Base-by-base conservation (phyloP, 2,113 vertebrate genomes). In the Notiomystis cincta region DNA sequence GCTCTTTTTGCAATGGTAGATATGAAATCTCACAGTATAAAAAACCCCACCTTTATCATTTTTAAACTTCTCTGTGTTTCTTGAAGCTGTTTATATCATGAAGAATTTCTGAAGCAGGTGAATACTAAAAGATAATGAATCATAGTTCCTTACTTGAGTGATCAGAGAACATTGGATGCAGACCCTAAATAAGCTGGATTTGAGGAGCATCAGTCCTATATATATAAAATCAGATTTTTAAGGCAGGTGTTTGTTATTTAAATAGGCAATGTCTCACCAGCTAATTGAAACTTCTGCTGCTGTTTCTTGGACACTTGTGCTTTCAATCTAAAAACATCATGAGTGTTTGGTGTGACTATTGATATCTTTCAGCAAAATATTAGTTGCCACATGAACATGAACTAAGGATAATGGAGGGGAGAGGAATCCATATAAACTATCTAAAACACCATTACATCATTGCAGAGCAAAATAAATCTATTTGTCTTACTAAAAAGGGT, bases 81-180 rank as follows among this genome's bases (percentile, higher is more conserved):
- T 53, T 65, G 31, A 57, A 81, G 61, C 4, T 45, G 9, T 28
- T 80, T 37, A 35, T 24, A 66, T 66, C 44, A 79, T 19, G 69
- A 61, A 90, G 40, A 37, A 18, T 88, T 75, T 87, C 82, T 89
- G 77, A 95, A 81, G 75, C 48, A 82, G 33, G 31, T 18, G 53
- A 65, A 23, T 23, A 53, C 22, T 37, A 48, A 51, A 76, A 37
- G 38, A 45, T 40, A 22, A 53, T 37, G 37, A 72, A 51, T 16
- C 24, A 58, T 4, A 42, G 31, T 14, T 70, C 20, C 21, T 76
- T 40, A 56, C 31, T 20, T 1, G 4, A 78, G 15, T 37, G 38
- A 37, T n/a, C 42, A 53, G 56, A 75, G 37, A 78, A 45, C 13
- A 38, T 6, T 33, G 48, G 42, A 71, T 17, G 44, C n/a, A 87